Conservation (phyloP, 2,888 invertebrate genomes). For the Leptinotarsa haldemani region DNA sequence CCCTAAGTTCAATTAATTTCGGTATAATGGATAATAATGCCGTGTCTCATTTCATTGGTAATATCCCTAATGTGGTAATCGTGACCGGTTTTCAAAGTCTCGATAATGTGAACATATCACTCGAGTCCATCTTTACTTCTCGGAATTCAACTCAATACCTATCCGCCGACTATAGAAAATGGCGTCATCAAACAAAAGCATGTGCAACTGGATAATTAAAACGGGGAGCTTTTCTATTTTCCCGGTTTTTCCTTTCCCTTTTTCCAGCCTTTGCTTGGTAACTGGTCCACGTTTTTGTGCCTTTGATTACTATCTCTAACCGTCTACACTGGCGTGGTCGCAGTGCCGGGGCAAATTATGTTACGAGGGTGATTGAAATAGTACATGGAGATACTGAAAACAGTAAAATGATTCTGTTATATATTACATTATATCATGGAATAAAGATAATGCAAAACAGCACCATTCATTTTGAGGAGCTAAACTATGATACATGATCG, state of each 20-base stretch:
- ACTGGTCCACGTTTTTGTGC: slow-evolving; percentile 39
- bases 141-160: slow-evolving; percentile 37
- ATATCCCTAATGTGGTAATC: slow-evolving; percentile 25
- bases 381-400: slow-evolving; percentile 6
- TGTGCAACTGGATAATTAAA: slow-evolving; percentile 62
- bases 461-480: too few relatives aligned
- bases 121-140: slow-evolving; percentile 32
- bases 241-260: slow-evolving; percentile 32
- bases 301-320: slow-evolving; percentile 42
- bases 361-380: slow-evolving; percentile 4
- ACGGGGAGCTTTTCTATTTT: slow-evolving; percentile 53
- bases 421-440: too few relatives aligned
- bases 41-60: slow-evolving; percentile 21
- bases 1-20: slow-evolving; percentile 21
- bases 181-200: slow-evolving; percentile 62
- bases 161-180: slow-evolving; percentile 46
- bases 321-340: slow-evolving; percentile 31
- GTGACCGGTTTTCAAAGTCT: slow-evolving; percentile 17
- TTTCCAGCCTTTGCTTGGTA: slow-evolving; percentile 25
- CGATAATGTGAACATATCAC: slow-evolving; percentile 21
- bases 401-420: too few relatives aligned
- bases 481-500: too few relatives aligned
- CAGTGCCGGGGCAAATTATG: slow-evolving; percentile 3
- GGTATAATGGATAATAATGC: slow-evolving; percentile 23
- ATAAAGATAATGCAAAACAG: too few relatives aligned